phyloP scores from a whole-genome alignment of 2,797 vertebrate genomes.

The Hafferia zeledoni region DNA sequence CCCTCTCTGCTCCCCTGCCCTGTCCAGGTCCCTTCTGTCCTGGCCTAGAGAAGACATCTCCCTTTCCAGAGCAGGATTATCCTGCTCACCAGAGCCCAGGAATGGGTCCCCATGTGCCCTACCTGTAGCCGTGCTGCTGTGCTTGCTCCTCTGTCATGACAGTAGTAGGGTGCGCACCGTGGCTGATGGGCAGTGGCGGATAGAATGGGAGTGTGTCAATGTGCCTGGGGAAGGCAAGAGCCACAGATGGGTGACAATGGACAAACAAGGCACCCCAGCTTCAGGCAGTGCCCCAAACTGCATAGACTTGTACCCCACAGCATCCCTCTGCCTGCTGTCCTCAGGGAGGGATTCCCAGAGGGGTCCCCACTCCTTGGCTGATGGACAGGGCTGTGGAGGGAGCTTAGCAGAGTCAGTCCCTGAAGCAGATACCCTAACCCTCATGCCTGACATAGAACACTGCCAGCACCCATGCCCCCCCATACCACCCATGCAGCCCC shows the following conservation, averaged over 20 bases:
- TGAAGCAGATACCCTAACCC: neutral
- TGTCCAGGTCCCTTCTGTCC: neutral
- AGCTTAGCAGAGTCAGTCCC: neutral
- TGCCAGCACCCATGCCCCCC: neutral
- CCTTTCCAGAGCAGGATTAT: neutral
- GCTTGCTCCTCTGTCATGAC: constrained; percentile 78
- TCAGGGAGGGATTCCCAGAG: neutral
- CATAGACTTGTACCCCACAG: neutral
- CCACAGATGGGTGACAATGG: neutral
- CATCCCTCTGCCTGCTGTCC: neutral
- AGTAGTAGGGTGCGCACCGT: constrained; percentile 51
- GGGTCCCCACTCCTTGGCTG: neutral
- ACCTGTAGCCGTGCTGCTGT: constrained; percentile 75
- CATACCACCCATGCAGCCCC: rapidly evolving
- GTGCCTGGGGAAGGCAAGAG: constrained; percentile 20
- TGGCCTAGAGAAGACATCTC: neutral
- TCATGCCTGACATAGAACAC: rapidly evolving
- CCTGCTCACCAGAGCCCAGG: neutral
- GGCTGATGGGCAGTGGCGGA: constrained; percentile 55
- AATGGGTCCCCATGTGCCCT: neutral
- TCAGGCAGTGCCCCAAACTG: neutral
- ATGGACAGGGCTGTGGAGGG: neutral
- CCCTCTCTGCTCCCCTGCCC: neutral
- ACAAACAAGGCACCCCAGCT: neutral
- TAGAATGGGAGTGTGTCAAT: neutral